A percentile compares a stretch with the other conserved stretches of the same genome.
Conservation (phyloP, 2,888 invertebrate species). For the Troglohyphantes excavatus region DNA sequence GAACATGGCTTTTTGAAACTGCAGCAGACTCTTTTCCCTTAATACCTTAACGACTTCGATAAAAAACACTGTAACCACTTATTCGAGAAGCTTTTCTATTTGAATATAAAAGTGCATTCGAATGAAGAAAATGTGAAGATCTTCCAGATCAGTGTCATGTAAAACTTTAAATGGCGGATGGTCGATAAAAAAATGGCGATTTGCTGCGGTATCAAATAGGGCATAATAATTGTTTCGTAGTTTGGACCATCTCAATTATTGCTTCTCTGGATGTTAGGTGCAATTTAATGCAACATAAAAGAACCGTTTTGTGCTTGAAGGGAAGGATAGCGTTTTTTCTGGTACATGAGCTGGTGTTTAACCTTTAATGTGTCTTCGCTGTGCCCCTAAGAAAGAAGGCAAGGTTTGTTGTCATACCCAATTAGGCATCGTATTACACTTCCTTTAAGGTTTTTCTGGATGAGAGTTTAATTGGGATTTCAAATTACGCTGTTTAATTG, state of each 20-base stretch:
- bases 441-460: neutral
- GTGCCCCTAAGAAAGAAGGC: neutral
- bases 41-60: neutral
- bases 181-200: neutral
- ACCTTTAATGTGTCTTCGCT: neutral
- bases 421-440: neutral
- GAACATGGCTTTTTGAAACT: neutral
- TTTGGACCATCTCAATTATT: conserved; percentile 43
- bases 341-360: neutral
- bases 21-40: neutral
- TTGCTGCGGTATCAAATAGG: conserved; percentile 23
- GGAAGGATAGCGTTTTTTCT: no score
- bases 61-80: conserved; percentile 1
- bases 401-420: conserved; percentile 3
- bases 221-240: conserved; percentile 51
- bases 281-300: neutral
- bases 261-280: conserved; percentile 18
- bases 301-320: neutral
- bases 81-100: neutral
- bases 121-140: neutral
- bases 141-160: neutral
- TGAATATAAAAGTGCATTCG: neutral
- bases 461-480: conserved; percentile 1
- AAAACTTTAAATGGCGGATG: neutral
- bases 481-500: neutral